Evolutionary conservation across 2,888 invertebrate species (phyloP), one percentile per base, ranked within the genome.

Genomic region (Drosophila maculinotata): DNA sequence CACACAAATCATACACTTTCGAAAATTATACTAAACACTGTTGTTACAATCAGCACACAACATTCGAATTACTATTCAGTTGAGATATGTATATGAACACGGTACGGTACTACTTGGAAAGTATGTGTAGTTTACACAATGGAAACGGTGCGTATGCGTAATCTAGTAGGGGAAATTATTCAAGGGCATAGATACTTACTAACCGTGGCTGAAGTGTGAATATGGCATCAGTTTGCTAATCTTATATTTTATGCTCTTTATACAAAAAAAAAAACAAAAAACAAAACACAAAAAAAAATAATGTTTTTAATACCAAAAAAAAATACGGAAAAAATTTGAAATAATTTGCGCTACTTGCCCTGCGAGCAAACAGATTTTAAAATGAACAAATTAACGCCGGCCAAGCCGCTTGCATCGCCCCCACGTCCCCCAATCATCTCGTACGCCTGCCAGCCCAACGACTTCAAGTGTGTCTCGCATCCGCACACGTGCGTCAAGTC

Each of bases 401-500:
- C 56, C 47, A 86, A 87, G 23, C 30, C 64, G 3, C 7, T 60
- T 38, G 44, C 69, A n/a, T 12, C 59, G 4, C 44, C 73, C 10
- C 49, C 63, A 12, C 73, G 77, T 15, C 70, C 84, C 3, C 52
- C 66, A 1, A 45, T 23, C 36, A 48, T 70, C 23, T 68, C 86
- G 15, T 83, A 89, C 62, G 67, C 69, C 68, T 91, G 91, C 57
- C 88, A 90, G 63, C 77, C 88, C 48, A 89, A 75, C 63, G 91
- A 91, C 75, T 91, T 91, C 69, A 90, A 90, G 65, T 91, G 91
- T 74, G 89, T 90, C 52, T 91, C 91, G 38, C 90, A 91, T 84
- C 91, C 91, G 44, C 90, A 90, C 66, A 91, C 90, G 28, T 91
- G 91, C 75, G 82, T 91, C 62, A 85, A 87, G 69, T 74, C 87